Base-by-base conservation (phyloP, 2,113 vertebrate genomes). In the Brachirus orientalis region DNA sequence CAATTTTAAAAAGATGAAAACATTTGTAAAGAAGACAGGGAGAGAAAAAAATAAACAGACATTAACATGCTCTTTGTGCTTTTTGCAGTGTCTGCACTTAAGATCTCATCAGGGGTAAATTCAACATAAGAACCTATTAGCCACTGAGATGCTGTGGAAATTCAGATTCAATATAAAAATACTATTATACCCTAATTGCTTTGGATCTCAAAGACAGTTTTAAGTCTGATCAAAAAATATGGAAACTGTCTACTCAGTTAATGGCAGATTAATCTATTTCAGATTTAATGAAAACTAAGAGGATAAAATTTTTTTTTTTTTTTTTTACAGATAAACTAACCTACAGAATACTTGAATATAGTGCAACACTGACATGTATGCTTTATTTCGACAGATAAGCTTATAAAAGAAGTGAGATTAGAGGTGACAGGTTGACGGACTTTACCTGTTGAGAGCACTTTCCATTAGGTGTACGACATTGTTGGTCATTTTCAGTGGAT, bases 371-470 rank as follows among this genome's bases (percentile, higher is more conserved):
- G 14, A 56, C 12, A 77, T 14, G 41, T 11, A 4, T n/a, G 11
- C 45, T 28, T 59, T 56, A 37, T 20, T 69, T 46, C 38, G 36
- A 35, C 17, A 67, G 0, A 10, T 19, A 60, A 19, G 3, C 28
- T 17, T 8, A 63, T 0, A 7, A n/a, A 45, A 7, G 43, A 28
- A 41, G 37, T 48, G 10, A 28, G 28, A 28, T 28, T 28, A 28
- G 28, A 28, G 28, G 3, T 28, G 28, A 2, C 28, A 28, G 28
- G 28, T 28, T 28, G 28, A 28, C 6, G 28, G 28, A 43, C 70
- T 93, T 4, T 89, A 99, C 97, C 96, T 95, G 94, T 59, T 95
- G 92, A 63, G 59, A 59, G 22, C 69, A 82, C 72, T 88, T 92
- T 8, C 83, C 20, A 7, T 60, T 72, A 3, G 82, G 70, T 20